phyloP scores from a whole-genome alignment of 2,888 invertebrate species.

The Silvanus unidentatus region DNA sequence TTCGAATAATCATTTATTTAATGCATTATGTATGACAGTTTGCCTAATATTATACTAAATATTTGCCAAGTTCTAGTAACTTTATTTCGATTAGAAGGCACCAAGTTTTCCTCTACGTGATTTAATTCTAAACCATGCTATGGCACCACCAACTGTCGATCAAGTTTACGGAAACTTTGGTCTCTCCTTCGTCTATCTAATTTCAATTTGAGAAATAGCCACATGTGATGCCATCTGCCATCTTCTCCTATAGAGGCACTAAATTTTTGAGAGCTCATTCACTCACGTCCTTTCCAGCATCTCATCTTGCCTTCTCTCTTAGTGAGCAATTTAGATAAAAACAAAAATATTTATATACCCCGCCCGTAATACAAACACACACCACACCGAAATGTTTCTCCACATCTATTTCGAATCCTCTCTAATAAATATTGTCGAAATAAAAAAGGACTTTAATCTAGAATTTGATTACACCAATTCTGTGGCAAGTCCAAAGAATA shows the following conservation, averaged over 20 bases:
- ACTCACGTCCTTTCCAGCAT: background rate
- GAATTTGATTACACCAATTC: too few species aligned
- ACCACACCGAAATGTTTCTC: too few species aligned
- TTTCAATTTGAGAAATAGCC: slow-evolving; percentile 33
- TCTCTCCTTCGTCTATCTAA: slow-evolving; percentile 30
- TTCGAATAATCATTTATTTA: background rate
- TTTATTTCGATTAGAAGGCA: slow-evolving; percentile 3
- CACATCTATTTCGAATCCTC: too few species aligned
- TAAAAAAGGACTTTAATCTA: too few species aligned
- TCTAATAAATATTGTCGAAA: too few species aligned
- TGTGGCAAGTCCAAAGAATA: too few species aligned
- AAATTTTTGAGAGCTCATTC: background rate
- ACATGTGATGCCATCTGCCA: slow-evolving; percentile 24
- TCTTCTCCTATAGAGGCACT: too few species aligned
- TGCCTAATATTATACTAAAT: background rate
- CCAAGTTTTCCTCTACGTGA: slow-evolving; percentile 14
- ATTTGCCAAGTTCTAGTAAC: slow-evolving; percentile 4
- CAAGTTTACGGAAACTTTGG: slow-evolving; percentile 26
- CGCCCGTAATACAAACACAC: background rate
- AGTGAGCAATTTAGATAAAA: slow-evolving; percentile 1
- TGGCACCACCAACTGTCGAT: slow-evolving; percentile 30
- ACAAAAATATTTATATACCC: background rate
- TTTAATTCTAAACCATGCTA: slow-evolving; percentile 22
- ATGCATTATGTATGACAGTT: background rate
- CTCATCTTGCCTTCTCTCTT: background rate